These are phyloP conservation scores for Condylura cristata DNA, from an alignment of 2,113 vertebrate species.

Conservation along the genomic window DNA sequence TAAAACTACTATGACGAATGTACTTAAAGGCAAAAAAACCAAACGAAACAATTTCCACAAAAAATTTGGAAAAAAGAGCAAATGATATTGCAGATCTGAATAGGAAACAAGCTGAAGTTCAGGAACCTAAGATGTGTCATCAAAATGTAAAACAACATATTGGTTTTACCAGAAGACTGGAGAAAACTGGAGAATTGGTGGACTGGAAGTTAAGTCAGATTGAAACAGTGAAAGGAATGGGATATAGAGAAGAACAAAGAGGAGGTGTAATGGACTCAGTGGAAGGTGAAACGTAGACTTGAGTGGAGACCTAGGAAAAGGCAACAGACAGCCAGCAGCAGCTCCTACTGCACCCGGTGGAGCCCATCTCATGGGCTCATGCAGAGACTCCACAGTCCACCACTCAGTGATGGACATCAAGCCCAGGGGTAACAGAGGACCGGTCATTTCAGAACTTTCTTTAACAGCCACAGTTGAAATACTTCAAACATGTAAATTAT, in stretches of 20 bases:
- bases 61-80: neutral
- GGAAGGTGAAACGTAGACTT: neutral
- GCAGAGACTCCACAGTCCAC: neutral
- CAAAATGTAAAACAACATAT: neutral
- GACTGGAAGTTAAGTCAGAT: neutral
- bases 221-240: neutral
- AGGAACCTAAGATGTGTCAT: neutral
- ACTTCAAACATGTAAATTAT: neutral
- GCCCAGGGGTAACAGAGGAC: neutral
- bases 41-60: neutral
- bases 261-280: neutral
- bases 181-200: neutral
- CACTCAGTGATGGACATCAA: neutral
- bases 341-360: neutral
- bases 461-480: neutral
- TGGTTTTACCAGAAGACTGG: neutral
- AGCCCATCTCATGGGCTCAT: no score
- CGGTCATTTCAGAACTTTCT: neutral
- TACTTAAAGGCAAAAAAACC: neutral
- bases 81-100: neutral
- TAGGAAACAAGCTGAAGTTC: neutral
- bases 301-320: neutral
- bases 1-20: neutral
- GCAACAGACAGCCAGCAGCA: neutral
- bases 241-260: neutral